Evolutionary conservation across 2,113 vertebrate species (phyloP).

Genomic region (Corythornis madagascariensis): DNA sequence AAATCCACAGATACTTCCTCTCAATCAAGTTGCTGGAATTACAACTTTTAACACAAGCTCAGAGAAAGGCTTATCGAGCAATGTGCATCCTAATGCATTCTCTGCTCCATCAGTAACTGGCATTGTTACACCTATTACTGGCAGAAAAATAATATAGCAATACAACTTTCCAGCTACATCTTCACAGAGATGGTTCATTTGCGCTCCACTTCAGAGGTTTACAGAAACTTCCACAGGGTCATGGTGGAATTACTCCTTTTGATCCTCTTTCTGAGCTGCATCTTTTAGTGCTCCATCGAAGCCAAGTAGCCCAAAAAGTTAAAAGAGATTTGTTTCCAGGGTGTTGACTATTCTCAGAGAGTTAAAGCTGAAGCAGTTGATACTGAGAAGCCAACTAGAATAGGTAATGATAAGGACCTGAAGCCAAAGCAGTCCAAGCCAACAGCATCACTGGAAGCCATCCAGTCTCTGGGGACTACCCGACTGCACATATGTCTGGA

Average conservation of each 20-base stretch:
- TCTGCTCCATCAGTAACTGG: background rate
- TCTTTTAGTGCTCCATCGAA: accelerated
- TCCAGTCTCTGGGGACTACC: background rate
- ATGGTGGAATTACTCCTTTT: background rate
- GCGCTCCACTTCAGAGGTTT: background rate
- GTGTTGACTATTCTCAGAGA: background rate
- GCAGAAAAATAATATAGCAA: background rate
- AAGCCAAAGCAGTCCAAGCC: background rate
- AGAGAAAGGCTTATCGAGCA: background rate
- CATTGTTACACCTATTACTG: background rate
- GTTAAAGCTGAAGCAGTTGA: background rate
- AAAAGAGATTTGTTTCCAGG: background rate
- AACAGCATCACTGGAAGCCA: background rate
- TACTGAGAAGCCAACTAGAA: background rate
- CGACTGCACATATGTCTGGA: background rate
- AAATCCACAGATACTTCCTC: background rate
- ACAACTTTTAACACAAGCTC: background rate
- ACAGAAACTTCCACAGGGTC: background rate
- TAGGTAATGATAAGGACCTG: background rate
- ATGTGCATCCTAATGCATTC: background rate
- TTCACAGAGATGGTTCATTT: background rate
- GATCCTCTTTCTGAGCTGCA: background rate
- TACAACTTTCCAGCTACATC: background rate
- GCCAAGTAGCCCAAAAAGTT: background rate
- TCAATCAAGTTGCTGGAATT: background rate